phyloP scores from a whole-genome alignment of 2,113 vertebrate genomes.

The Psophia crepitans region DNA sequence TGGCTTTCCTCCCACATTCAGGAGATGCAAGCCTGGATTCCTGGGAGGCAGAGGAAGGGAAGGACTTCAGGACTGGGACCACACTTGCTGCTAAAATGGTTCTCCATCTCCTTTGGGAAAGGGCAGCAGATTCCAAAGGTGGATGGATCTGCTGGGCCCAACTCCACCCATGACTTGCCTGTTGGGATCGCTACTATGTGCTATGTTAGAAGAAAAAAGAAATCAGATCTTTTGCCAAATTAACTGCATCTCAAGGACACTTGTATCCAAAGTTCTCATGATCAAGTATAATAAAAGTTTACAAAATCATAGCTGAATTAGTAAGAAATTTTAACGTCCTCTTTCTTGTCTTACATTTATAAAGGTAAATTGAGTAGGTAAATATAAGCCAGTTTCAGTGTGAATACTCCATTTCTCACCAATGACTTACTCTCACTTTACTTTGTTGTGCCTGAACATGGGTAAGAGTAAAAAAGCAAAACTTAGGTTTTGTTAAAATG shows the following conservation, averaged over 20 bases:
- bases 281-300: neutral
- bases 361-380: neutral
- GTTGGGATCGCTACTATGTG: neutral
- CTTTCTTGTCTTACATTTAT: neutral
- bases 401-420: neutral
- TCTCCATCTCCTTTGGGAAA: neutral
- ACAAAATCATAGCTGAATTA: neutral
- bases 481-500: neutral
- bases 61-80: neutral
- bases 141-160: neutral
- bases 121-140: neutral
- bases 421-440: neutral
- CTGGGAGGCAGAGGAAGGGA: neutral
- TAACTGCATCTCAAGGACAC: neutral
- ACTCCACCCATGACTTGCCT: neutral
- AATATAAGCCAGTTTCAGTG: neutral
- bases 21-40: neutral
- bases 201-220: neutral
- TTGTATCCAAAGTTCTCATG: neutral
- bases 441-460: neutral
- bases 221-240: neutral
- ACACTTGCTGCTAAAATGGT: neutral
- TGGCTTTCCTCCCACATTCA: neutral
- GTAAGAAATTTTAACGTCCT: neutral
- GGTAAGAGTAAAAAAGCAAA: neutral